Evolutionary conservation across 2,888 invertebrate species (phyloP).

Genomic region (Pristionchus fissidentatus): DNA sequence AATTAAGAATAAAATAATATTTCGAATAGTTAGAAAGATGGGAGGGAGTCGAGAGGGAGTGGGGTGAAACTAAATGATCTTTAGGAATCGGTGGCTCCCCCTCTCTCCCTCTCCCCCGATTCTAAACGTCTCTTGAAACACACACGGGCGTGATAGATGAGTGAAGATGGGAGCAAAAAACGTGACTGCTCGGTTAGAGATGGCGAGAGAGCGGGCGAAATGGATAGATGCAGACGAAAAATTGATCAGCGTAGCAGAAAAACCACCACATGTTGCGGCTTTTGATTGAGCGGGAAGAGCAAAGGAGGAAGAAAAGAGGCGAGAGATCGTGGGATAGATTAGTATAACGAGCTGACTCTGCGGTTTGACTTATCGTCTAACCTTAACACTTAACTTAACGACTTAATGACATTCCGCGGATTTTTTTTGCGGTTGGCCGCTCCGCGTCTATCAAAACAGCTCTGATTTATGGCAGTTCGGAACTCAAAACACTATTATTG

Average conservation of each 20-base stretch:
- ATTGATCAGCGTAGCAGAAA: neutral
- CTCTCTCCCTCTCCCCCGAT: no score
- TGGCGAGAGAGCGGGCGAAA: neutral
- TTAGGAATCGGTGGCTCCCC: no score
- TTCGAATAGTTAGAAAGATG: no score
- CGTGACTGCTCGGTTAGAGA: neutral
- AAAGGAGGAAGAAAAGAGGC: neutral
- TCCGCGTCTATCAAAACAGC: no score
- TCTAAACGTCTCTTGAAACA: neutral
- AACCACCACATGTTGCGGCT: conserved; percentile 39
- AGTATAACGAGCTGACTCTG: neutral
- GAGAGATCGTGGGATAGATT: neutral
- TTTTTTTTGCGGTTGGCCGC: no score
- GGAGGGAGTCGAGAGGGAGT: no score
- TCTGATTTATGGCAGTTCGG: no score
- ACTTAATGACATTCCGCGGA: no score
- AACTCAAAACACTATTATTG: no score
- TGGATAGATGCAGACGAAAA: neutral
- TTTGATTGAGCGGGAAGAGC: conserved; percentile 7
- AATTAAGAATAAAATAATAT: no score
- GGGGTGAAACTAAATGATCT: no score
- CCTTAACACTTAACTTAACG: no score
- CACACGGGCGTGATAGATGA: conserved; percentile 29
- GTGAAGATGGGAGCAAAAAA: neutral
- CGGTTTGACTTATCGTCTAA: neutral